Percentiles rank a stretch among this genome's conserved stretches.
Evolutionary conservation across 2,113 vertebrate species (phyloP).

Genomic region (Sprattus sprattus): DNA sequence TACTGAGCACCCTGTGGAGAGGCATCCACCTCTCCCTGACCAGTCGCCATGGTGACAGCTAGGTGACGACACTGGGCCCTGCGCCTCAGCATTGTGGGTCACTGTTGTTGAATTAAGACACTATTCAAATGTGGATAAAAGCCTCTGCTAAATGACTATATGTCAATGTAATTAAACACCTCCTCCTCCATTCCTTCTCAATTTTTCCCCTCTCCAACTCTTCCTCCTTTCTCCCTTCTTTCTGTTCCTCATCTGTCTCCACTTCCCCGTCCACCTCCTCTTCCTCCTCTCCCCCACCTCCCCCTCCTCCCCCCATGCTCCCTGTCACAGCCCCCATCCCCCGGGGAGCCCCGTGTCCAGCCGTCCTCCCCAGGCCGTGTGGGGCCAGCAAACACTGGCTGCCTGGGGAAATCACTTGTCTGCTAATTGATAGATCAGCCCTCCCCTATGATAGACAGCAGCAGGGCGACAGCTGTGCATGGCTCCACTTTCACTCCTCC

Average conservation of each 20-base stretch:
- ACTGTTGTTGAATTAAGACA: too few species aligned
- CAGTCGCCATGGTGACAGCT: too few species aligned
- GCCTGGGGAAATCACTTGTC: conserved; percentile 72
- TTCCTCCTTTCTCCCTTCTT: not conserved
- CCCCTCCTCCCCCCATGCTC: not conserved
- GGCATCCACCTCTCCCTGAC: too few species aligned
- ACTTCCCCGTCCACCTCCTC: not conserved
- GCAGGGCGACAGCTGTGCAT: conserved; percentile 67
- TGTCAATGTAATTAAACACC: not conserved
- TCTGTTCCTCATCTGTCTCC: not conserved
- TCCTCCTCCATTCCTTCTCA: not conserved
- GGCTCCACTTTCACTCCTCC: conserved; percentile 4
- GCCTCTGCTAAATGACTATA: too few species aligned
- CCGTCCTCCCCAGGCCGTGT: conserved; percentile 2
- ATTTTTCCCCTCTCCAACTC: not conserved
- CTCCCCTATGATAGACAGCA: conserved; percentile 76
- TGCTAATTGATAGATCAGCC: conserved; percentile 78
- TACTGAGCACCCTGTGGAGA: too few species aligned
- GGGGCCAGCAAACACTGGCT: conserved; percentile 35
- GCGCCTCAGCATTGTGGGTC: too few species aligned
- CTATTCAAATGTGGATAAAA: too few species aligned
- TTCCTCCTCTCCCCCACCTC: not conserved
- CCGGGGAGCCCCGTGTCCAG: conserved; percentile 59
- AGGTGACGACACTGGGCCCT: too few species aligned
- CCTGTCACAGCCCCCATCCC: not conserved